These are phyloP conservation scores for Chrysopilus asiliformis DNA, from an alignment of 2,888 invertebrate species.

Conservation along the genomic window DNA sequence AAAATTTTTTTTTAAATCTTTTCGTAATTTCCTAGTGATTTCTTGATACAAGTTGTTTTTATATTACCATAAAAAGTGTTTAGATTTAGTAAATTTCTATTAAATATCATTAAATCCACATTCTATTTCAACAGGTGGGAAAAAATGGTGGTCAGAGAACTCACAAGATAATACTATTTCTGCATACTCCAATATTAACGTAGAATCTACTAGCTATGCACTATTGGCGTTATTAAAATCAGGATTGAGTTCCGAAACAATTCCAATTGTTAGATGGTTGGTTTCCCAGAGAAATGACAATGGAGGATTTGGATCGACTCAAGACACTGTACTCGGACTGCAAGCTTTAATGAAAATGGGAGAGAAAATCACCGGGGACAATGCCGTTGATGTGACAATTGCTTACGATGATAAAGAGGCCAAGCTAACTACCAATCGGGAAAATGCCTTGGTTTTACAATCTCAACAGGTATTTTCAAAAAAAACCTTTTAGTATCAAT, in stretches of 20 bases:
- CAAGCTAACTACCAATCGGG: constrained; percentile 55
- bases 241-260: constrained; percentile 50
- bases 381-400: constrained; percentile 43
- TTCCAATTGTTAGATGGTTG: too few species aligned
- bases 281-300: too few species aligned
- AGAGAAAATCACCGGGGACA: constrained; percentile 39
- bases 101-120: too few species aligned
- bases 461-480: constrained; percentile 61
- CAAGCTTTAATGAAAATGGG: constrained; percentile 46
- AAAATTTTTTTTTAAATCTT: too few species aligned
- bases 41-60: too few species aligned
- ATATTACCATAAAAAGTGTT: too few species aligned
- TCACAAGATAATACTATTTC: constrained; percentile 39
- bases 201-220: constrained; percentile 83
- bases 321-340: constrained; percentile 63
- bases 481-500: constrained; percentile 2
- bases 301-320: too few species aligned
- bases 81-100: too few species aligned
- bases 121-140: too few species aligned
- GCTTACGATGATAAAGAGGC: constrained; percentile 39
- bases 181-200: constrained; percentile 48
- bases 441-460: constrained; percentile 72
- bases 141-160: too few species aligned
- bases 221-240: constrained; percentile 55
- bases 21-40: too few species aligned